Conservation (phyloP, 2,113 vertebrate species). For the Alethe diademata region DNA sequence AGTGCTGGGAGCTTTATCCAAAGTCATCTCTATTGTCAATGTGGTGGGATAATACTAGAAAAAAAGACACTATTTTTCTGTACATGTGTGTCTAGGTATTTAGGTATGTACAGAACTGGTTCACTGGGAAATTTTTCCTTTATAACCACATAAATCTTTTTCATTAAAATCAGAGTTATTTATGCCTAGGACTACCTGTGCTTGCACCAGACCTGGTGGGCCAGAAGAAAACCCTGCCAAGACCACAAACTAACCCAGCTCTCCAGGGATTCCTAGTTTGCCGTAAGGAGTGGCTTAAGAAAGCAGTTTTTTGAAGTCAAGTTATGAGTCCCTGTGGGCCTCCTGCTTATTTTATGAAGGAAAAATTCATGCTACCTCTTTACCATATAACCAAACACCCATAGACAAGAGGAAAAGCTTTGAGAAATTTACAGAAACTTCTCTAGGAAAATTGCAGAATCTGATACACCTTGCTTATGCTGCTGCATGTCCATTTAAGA, state of each 20-base stretch:
- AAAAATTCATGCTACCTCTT: constrained; percentile 41
- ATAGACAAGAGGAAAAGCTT: not conserved
- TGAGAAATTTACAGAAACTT: not conserved
- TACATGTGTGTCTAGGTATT: not conserved
- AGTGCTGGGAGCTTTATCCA: not conserved
- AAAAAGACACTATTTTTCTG: not conserved
- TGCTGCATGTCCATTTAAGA: not conserved
- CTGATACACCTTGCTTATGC: not conserved
- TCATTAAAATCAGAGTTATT: constrained; percentile 61
- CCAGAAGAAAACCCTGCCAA: constrained; percentile 51
- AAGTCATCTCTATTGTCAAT: constrained; percentile 7
- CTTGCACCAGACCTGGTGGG: constrained; percentile 50
- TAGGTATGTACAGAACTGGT: not conserved
- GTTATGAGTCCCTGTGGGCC: constrained; percentile 19
- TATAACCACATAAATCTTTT: constrained; percentile 58
- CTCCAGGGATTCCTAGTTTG: constrained; percentile 27
- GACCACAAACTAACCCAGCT: constrained; percentile 51
- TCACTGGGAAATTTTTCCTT: constrained; percentile 34
- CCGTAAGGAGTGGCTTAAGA: constrained; percentile 58
- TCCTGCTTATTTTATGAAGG: constrained; percentile 48
- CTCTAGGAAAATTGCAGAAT: not conserved
- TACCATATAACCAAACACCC: not conserved
- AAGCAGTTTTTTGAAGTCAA: constrained; percentile 53
- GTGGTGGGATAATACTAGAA: not conserved
- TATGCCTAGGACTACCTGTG: constrained; percentile 61